Evolutionary conservation across 2,888 invertebrate species (phyloP).

Genomic region (Alsophila aescularia): DNA sequence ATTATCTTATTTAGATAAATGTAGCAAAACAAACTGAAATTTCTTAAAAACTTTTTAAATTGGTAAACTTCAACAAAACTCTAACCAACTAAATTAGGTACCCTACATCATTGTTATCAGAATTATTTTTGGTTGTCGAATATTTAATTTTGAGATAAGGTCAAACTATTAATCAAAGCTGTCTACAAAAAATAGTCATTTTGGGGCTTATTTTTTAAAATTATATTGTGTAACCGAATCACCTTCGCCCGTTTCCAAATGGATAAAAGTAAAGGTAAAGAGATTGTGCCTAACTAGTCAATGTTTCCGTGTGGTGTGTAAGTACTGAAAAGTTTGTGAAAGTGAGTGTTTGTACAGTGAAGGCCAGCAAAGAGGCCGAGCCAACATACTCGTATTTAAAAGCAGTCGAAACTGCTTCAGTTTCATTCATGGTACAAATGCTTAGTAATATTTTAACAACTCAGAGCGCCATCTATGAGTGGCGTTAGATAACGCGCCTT

Average conservation of each 20-base stretch:
- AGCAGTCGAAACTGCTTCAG: constrained; percentile 33
- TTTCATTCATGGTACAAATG: constrained; percentile 36
- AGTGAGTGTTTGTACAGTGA: constrained; percentile 58
- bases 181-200: constrained; percentile 25
- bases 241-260: constrained; percentile 64
- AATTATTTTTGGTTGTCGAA: too few relatives aligned
- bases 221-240: constrained; percentile 48
- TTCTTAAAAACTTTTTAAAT: too few relatives aligned
- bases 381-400: constrained; percentile 34
- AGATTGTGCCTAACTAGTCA: constrained; percentile 56
- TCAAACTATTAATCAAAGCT: constrained; percentile 28
- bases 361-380: constrained; percentile 63
- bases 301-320: constrained; percentile 70
- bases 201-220: constrained; percentile 19
- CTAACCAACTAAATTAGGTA: too few relatives aligned
- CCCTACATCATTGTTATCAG: too few relatives aligned
- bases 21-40: too few relatives aligned
- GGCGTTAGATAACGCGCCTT: constrained; percentile 1
- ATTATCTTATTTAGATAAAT: too few relatives aligned
- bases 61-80: too few relatives aligned
- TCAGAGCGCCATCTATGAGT: constrained; percentile 57
- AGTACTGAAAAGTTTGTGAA: constrained; percentile 69
- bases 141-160: constrained; percentile 6
- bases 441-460: constrained; percentile 6
- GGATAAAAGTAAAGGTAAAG: constrained; percentile 58